Conservation (phyloP, 64 coral and sea anemone species). For the Dendrophyllia cribrosa region DNA sequence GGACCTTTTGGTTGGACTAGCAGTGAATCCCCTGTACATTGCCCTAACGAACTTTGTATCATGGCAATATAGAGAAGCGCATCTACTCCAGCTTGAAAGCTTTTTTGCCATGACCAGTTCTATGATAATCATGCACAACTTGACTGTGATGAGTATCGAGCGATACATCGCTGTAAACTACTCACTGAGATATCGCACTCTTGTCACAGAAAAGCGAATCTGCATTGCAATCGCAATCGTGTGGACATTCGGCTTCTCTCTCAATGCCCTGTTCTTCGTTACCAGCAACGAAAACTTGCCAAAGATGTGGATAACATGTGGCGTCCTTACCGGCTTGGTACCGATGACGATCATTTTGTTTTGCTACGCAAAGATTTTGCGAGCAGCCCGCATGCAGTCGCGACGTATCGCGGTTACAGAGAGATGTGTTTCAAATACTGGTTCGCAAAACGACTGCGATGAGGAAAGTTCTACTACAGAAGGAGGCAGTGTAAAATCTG, state of each 20-base stretch:
- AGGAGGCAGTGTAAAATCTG: neutral
- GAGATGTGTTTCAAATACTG: neutral
- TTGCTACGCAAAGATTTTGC: slow-evolving; percentile 37
- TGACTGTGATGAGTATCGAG: slow-evolving; percentile 39
- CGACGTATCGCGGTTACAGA: slow-evolving; percentile 39
- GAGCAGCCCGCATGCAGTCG: slow-evolving; percentile 14
- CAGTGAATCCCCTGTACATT: slow-evolving; percentile 35
- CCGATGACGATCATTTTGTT: slow-evolving; percentile 27
- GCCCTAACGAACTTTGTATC: slow-evolving; percentile 16
- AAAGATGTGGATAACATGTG: slow-evolving; percentile 48
- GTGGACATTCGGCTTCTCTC: slow-evolving; percentile 41
- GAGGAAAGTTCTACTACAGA: neutral
- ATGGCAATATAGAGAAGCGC: slow-evolving; percentile 42
- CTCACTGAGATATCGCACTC: slow-evolving; percentile 19
- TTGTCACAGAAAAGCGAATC: slow-evolving; percentile 47
- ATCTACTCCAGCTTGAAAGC: slow-evolving; percentile 44
- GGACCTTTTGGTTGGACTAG: slow-evolving; percentile 24
- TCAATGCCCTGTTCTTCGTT: slow-evolving; percentile 23
- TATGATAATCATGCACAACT: slow-evolving; percentile 30
- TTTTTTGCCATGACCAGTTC: slow-evolving; percentile 24
- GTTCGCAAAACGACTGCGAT: neutral
- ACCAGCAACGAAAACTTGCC: neutral
- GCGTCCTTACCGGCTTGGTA: slow-evolving; percentile 7
- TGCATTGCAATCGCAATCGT: neutral
- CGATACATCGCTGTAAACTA: slow-evolving; percentile 48